These are phyloP conservation scores for Hipposideros armiger DNA, from an alignment of 2,113 vertebrate genomes.

Conservation along the genomic window DNA sequence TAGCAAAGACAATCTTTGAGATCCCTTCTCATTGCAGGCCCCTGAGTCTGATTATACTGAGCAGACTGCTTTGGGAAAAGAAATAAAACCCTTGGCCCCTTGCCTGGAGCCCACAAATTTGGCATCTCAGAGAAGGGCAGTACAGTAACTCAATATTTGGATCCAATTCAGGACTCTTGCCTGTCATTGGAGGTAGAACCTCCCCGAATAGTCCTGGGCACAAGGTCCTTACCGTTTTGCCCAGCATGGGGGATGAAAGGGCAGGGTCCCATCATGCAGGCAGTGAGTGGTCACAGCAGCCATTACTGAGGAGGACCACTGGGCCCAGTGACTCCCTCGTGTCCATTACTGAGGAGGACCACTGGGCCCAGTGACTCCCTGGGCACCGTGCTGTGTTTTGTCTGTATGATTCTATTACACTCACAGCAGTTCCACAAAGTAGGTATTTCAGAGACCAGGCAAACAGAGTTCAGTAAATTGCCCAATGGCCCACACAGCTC, in stretches of 20 bases:
- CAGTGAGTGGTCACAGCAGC: background rate
- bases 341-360: accelerated
- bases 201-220: background rate
- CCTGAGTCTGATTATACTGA: background rate
- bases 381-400: accelerated
- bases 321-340: accelerated
- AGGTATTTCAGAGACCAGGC: background rate
- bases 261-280: accelerated
- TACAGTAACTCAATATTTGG: background rate
- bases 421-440: too few relatives aligned
- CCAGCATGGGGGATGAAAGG: background rate
- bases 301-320: accelerated
- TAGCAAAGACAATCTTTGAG: too few relatives aligned
- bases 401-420: background rate
- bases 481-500: accelerated
- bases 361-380: accelerated
- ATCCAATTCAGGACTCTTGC: too few relatives aligned
- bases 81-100: background rate
- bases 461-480: accelerated
- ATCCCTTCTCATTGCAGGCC: background rate
- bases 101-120: background rate
- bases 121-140: background rate
- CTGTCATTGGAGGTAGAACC: background rate
- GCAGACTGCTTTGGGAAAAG: background rate
- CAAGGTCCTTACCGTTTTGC: too few relatives aligned